Evolutionary conservation across 2,113 vertebrate species (phyloP).

Genomic region (Prunella fulvescens): DNA sequence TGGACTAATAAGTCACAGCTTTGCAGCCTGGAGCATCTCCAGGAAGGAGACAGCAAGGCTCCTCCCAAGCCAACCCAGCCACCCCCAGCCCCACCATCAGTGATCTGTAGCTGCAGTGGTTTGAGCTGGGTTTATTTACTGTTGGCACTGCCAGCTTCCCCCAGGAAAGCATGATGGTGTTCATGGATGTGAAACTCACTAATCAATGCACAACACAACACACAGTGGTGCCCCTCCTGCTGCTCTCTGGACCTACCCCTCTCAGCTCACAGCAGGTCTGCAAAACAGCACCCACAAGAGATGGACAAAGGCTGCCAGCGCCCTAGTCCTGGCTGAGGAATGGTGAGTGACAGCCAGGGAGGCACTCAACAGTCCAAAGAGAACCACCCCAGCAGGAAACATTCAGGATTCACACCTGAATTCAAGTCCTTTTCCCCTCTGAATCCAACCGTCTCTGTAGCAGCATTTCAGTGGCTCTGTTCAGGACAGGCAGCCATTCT

Average conservation of each 20-base stretch:
- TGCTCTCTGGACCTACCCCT: not conserved
- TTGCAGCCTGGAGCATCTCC: not conserved
- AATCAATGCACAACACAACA: not conserved
- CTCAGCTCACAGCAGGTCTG: not conserved
- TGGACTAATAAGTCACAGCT: not conserved
- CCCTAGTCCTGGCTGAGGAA: not conserved
- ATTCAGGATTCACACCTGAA: not conserved
- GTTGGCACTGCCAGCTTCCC: slow-evolving; percentile 11
- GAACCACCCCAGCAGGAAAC: not conserved
- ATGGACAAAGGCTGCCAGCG: not conserved
- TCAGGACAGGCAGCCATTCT: not conserved
- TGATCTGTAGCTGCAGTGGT: not conserved
- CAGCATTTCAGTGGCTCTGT: not conserved
- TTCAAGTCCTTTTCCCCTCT: not conserved
- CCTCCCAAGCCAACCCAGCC: not conserved
- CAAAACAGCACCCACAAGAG: not conserved
- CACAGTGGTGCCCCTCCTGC: not conserved
- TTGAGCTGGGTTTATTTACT: slow-evolving; percentile 52
- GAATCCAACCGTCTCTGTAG: not conserved
- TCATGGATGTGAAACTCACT: not conserved
- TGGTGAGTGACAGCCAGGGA: not conserved
- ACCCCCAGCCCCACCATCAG: not conserved
- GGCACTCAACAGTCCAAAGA: not conserved
- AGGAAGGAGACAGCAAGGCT: not conserved
- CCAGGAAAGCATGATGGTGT: not conserved